phyloP scores from a whole-genome alignment of 1,140 invertebrate genomes.

The Panagrolaimus sp. region DNA sequence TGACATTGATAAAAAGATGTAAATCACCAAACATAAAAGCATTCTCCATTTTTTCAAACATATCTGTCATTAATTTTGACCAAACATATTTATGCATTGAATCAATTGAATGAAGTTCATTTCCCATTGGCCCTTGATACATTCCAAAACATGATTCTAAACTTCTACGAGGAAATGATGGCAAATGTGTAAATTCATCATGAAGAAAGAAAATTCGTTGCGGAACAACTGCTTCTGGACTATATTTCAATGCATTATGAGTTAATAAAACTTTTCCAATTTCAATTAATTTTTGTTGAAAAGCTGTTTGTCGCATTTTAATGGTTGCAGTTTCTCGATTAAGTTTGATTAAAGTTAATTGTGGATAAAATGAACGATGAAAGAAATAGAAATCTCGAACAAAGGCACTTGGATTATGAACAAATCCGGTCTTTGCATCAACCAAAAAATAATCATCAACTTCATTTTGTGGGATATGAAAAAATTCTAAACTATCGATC shows the following conservation, averaged over 20 bases:
- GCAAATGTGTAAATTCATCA: slow-evolving; percentile 95
- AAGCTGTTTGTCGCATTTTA: slow-evolving; percentile 79
- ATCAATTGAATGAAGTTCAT: slow-evolving; percentile 85
- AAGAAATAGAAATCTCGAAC: slow-evolving; percentile 89
- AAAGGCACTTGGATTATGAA: slow-evolving; percentile 40
- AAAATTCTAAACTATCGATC: slow-evolving; percentile 90
- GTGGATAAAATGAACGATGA: slow-evolving; percentile 93
- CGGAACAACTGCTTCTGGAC: slow-evolving; percentile 66
- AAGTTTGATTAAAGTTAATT: slow-evolving; percentile 88
- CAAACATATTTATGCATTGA: slow-evolving; percentile 97
- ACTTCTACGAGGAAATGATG: slow-evolving; percentile 93
- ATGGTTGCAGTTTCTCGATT: slow-evolving; percentile 77
- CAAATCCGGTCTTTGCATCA: slow-evolving; percentile 93
- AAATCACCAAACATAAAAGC: slow-evolving; percentile 95
- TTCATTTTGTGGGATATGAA: slow-evolving; percentile 83
- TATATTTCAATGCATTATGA: slow-evolving; percentile 61
- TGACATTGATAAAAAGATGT: slow-evolving; percentile 90
- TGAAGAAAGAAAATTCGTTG: slow-evolving; percentile 95
- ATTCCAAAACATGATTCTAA: slow-evolving; percentile 89
- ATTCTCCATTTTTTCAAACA: slow-evolving; percentile 98
- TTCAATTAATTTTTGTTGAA: slow-evolving; percentile 90
- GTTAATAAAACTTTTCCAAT: slow-evolving; percentile 76
- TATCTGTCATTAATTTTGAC: slow-evolving; percentile 86
- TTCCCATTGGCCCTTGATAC: slow-evolving; percentile 82
- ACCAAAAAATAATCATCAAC: slow-evolving; percentile 86